Conservation (phyloP, 2,888 invertebrate genomes). For the Helleia helle region DNA sequence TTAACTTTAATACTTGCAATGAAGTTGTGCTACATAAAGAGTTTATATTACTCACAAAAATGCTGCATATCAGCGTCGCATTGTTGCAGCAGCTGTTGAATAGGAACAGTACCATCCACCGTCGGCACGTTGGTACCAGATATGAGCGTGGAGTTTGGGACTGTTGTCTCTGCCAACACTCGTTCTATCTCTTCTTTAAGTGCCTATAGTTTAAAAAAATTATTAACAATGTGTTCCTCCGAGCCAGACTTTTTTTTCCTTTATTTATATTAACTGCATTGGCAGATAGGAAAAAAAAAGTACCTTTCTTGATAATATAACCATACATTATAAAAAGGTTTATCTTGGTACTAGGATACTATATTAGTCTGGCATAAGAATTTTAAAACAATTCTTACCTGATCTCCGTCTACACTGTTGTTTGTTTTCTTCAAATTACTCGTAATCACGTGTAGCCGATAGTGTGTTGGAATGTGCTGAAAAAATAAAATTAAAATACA, state of each 20-base stretch:
- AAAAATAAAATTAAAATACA: too few species aligned
- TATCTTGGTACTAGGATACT: too few species aligned
- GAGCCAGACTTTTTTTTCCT: too few species aligned
- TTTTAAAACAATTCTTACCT: slow-evolving; percentile 29
- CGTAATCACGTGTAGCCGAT: slow-evolving; percentile 47
- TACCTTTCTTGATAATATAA: too few species aligned
- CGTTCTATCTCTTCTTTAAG: slow-evolving; percentile 39
- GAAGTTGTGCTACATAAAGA: too few species aligned
- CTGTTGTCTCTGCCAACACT: slow-evolving; percentile 28
- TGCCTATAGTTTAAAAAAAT: slow-evolving; percentile 25
- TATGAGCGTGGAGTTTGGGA: slow-evolving; percentile 36
- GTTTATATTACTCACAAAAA: slow-evolving; percentile 41
- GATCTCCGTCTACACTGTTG: slow-evolving; percentile 21
- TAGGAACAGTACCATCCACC: slow-evolving; percentile 32
- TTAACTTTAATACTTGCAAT: too few species aligned
- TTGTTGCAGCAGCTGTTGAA: slow-evolving; percentile 42
- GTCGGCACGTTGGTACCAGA: slow-evolving; percentile 36
- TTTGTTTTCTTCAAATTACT: slow-evolving; percentile 37
- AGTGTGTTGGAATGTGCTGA: slow-evolving; percentile 59
- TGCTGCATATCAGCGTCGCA: slow-evolving; percentile 55
- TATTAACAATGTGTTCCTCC: slow-evolving; percentile 3
- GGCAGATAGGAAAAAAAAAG: too few species aligned
- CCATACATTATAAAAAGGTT: too few species aligned
- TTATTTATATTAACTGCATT: too few species aligned
- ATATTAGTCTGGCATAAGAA: not conserved